phyloP scores from a whole-genome alignment of 2,113 vertebrate genomes.

The Caranx melampygus region DNA sequence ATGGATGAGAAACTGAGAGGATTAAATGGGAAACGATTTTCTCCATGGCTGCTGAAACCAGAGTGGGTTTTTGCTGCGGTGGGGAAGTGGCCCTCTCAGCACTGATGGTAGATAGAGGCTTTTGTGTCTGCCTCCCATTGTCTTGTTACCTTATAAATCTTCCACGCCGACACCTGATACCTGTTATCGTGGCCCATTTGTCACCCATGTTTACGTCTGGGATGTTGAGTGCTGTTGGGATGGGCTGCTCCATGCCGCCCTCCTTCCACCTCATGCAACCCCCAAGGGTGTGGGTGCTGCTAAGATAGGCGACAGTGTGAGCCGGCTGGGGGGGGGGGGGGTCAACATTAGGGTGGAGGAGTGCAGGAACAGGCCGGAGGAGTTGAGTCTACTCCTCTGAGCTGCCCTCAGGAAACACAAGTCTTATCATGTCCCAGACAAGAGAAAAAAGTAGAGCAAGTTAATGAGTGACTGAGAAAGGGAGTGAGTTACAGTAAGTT shows the following conservation, averaged over 20 bases:
- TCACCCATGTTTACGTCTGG: conserved; percentile 80
- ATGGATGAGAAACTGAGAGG: conserved; percentile 58
- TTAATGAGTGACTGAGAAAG: conserved; percentile 35
- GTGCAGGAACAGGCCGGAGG: conserved; percentile 9
- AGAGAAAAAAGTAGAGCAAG: conserved; percentile 25
- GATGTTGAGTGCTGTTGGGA: conserved; percentile 56
- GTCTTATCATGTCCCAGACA: conserved; percentile 57
- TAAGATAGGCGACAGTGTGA: conserved; percentile 56
- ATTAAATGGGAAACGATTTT: conserved; percentile 59
- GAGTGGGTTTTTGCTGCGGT: conserved; percentile 36
- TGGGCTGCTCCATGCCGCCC: conserved; percentile 25
- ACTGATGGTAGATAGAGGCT: conserved; percentile 57
- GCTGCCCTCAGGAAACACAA: conserved; percentile 63
- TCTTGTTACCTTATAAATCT: conserved; percentile 77
- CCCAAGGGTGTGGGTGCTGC: conserved; percentile 55
- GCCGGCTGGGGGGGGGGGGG: conserved; percentile 15
- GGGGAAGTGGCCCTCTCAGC: conserved; percentile 34
- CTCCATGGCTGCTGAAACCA: conserved; percentile 52
- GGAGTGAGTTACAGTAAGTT: conserved; percentile 30
- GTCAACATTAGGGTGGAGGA: conserved; percentile 54
- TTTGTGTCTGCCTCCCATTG: conserved; percentile 70
- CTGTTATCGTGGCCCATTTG: conserved; percentile 76
- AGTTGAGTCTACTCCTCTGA: conserved; percentile 41
- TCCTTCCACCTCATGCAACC: not conserved
- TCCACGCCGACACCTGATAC: conserved; percentile 76